Conservation (phyloP, 2,797 vertebrate genomes). For the Amblyopsis hoosieri region DNA sequence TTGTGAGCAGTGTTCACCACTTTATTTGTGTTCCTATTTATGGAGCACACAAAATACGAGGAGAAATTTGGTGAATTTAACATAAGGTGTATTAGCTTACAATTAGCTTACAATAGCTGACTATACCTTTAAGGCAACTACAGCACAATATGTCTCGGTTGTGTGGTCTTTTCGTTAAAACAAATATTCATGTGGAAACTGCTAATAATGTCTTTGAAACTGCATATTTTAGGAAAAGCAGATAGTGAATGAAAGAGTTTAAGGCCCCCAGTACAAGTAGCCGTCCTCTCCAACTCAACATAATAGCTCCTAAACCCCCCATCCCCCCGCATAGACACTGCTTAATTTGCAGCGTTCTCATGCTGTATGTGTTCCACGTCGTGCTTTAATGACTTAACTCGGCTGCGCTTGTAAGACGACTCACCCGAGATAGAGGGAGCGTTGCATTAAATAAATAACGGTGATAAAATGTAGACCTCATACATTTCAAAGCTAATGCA, state of each 20-base stretch:
- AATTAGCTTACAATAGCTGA: no score
- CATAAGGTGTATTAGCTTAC: no score
- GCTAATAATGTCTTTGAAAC: not conserved
- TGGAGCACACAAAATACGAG: no score
- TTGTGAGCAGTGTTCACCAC: no score
- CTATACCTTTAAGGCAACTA: no score
- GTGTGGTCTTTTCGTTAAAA: no score
- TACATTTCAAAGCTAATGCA: conserved; percentile 95
- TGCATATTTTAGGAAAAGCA: conserved; percentile 15
- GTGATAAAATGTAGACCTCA: conserved; percentile 93
- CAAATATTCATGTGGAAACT: not conserved
- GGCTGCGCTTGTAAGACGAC: conserved; percentile 83
- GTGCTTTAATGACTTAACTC: conserved; percentile 89
- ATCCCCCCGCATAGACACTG: conserved; percentile 55
- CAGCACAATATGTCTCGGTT: no score
- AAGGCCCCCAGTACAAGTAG: conserved; percentile 16
- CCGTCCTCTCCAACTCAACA: conserved; percentile 49
- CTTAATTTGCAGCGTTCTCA: conserved; percentile 81
- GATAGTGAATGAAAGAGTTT: conserved; percentile 23
- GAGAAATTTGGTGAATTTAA: no score
- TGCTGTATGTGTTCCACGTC: conserved; percentile 74
- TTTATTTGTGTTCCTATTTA: no score
- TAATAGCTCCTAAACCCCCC: conserved; percentile 45
- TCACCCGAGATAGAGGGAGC: conserved; percentile 57
- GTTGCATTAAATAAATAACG: conserved; percentile 95